These are phyloP conservation scores for Hypotaenidia okinawae DNA, from an alignment of 2,797 vertebrate genomes.

Conservation along the genomic window DNA sequence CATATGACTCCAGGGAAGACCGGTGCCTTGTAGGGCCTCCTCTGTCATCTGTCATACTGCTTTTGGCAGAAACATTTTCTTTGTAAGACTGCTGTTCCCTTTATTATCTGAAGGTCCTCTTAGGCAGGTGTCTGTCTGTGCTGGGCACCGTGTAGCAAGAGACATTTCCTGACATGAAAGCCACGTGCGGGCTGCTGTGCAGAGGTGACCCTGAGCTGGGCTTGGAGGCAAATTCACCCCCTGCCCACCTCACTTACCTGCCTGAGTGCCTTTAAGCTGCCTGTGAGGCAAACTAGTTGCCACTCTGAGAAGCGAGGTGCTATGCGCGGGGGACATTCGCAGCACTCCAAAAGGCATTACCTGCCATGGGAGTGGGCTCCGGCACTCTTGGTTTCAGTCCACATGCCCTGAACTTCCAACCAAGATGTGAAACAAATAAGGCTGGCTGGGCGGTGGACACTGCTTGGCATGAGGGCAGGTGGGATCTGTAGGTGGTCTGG, in stretches of 20 bases:
- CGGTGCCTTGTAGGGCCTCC: not conserved
- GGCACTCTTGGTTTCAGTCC: not conserved
- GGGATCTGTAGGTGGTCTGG: not conserved
- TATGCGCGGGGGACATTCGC: rapidly evolving
- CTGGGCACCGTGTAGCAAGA: not conserved
- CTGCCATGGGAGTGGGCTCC: not conserved
- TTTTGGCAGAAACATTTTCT: not conserved
- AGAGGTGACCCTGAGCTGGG: not conserved
- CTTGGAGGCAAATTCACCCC: not conserved
- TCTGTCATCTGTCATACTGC: not conserved
- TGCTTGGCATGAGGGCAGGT: not conserved
- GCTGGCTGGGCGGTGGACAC: not conserved
- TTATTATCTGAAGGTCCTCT: not conserved
- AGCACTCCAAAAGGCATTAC: rapidly evolving
- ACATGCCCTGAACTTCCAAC: not conserved
- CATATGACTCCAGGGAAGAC: not conserved
- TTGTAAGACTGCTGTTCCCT: not conserved
- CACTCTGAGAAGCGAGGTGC: not conserved
- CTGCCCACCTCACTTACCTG: not conserved
- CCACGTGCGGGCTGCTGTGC: not conserved
- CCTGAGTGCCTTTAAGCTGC: not conserved
- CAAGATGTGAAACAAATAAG: rapidly evolving
- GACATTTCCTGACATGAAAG: not conserved
- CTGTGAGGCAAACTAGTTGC: not conserved
- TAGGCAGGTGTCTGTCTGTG: not conserved